These are phyloP conservation scores for Parnassius mnemosyne DNA, from an alignment of 2,888 invertebrate genomes.

Conservation along the genomic window DNA sequence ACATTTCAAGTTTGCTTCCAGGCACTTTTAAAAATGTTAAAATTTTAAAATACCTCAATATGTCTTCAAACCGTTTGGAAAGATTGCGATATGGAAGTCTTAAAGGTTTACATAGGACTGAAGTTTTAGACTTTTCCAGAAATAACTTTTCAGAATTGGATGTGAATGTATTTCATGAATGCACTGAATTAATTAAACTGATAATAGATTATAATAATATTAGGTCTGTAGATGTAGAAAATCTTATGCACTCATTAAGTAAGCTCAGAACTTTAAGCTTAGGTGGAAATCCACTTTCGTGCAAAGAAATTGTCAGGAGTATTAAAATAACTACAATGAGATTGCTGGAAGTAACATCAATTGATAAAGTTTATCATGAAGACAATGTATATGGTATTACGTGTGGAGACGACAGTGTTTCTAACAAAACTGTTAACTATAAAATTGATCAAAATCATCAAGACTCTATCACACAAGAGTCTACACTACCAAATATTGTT, in stretches of 20 bases:
- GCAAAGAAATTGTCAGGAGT: conserved; percentile 59
- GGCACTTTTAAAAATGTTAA: conserved; percentile 60
- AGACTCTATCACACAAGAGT: background rate
- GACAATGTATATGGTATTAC: conserved; percentile 70
- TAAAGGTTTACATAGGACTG: conserved; percentile 57
- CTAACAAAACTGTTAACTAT: conserved; percentile 26
- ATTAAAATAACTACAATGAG: conserved; percentile 41
- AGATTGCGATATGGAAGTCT: conserved; percentile 61
- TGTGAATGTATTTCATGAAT: conserved; percentile 65
- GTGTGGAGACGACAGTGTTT: conserved; percentile 50
- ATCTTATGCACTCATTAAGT: conserved; percentile 47
- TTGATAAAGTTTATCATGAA: conserved; percentile 65
- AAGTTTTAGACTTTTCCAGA: conserved; percentile 60
- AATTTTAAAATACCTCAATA: conserved; percentile 56
- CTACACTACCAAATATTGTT: conserved; percentile 29
- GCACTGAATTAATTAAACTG: conserved; percentile 52
- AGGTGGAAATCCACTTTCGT: conserved; percentile 65
- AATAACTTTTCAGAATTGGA: conserved; percentile 57
- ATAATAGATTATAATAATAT: conserved; percentile 65
- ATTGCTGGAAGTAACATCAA: conserved; percentile 58
- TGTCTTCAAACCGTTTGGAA: conserved; percentile 55
- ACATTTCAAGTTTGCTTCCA: conserved; percentile 51
- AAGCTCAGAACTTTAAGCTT: conserved; percentile 56
- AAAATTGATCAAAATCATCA: background rate
- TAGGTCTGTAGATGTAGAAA: conserved; percentile 56